Base-by-base conservation (phyloP, 2,797 vertebrate species). In the Triplophysa bombifrons region DNA sequence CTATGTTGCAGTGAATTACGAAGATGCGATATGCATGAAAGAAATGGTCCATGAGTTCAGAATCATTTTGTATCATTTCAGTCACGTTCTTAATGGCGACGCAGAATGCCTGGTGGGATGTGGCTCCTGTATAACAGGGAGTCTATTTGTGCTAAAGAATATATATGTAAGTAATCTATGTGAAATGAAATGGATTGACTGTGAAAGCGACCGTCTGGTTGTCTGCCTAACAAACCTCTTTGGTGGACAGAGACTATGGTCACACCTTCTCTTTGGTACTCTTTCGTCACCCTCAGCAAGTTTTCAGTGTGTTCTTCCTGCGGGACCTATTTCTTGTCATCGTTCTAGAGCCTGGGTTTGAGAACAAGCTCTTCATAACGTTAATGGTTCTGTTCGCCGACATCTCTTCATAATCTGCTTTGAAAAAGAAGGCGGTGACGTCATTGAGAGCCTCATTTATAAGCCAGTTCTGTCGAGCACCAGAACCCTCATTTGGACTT, bases 401-500 rank as follows among this genome's bases (percentile, higher is more conserved):
- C 22, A 30, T 48, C 11, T 85, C 50, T 86, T 74, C 84, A 60
- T 85, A 44, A 78, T 34, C 44, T 72, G 25, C 66, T 16, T 65
- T 74, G 46, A 30, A 30, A 22, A 41, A 46, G 0, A 11, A 48
- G 0, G 38, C 5, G 6, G 38, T 66, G 72, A 70, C 19, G 55
- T 19, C 55, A 46, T 14, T 22, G 44, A 46, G 56, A 17, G 22
- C 12, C 14, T 34, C 17, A 63, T n/a, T 46, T 22, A 38, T 41
- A n/a, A 19, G 51, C 64, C 78, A 87, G 84, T 87, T 85, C 84
- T 86, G 77, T 81, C 83, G 86, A 86, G 77, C 84, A 84, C 27
- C 66, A n/a, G 53, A 77, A 73, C 44, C 9, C 48, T 60, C 41
- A 50, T 76, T 86, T 82, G 82, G 88, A 89, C 87, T 87, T 90